phyloP scores from a whole-genome alignment of 2,888 invertebrate genomes.

The Drosophila mimetica region DNA sequence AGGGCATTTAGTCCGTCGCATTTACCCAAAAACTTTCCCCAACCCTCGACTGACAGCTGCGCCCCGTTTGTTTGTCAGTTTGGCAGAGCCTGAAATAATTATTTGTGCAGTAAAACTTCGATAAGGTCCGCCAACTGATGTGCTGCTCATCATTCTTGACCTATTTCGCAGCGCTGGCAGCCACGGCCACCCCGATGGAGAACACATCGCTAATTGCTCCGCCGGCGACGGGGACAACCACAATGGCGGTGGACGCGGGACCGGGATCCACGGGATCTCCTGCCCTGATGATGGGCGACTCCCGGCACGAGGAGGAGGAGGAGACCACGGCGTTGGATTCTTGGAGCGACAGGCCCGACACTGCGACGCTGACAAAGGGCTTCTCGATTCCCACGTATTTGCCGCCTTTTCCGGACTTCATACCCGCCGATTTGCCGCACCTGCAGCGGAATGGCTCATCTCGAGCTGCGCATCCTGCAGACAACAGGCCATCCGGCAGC shows the following conservation, averaged over 20 bases:
- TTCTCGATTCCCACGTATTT: slow-evolving; percentile 82
- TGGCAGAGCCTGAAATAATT: slow-evolving; percentile 2
- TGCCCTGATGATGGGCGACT: slow-evolving; percentile 13
- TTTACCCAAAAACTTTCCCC: neutral
- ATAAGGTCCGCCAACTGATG: slow-evolving; percentile 36
- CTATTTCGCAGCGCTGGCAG: slow-evolving; percentile 77
- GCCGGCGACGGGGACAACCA: slow-evolving; percentile 30
- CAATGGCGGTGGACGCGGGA: slow-evolving; percentile 33
- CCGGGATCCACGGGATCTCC: slow-evolving; percentile 35
- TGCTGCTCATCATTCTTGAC: slow-evolving; percentile 53
- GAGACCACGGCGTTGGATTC: slow-evolving; percentile 42
- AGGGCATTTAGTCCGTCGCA: neutral
- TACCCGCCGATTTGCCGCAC: slow-evolving; percentile 77
- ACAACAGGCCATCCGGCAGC: slow-evolving; percentile 7
- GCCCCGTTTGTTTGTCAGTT: slow-evolving; percentile 15
- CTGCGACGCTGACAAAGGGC: slow-evolving; percentile 80
- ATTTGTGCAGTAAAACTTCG: slow-evolving; percentile 2
- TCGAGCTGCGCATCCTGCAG: neutral
- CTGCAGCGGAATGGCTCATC: slow-evolving; percentile 22
- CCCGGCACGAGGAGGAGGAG: slow-evolving; percentile 22
- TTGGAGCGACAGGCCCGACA: slow-evolving; percentile 71
- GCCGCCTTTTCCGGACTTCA: slow-evolving; percentile 80
- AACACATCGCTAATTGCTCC: slow-evolving; percentile 62
- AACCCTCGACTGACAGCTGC: slow-evolving; percentile 9
- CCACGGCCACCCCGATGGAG: slow-evolving; percentile 56